Evolutionary conservation across 2,113 vertebrate species (phyloP).

Genomic region (Cromileptes altivelis): DNA sequence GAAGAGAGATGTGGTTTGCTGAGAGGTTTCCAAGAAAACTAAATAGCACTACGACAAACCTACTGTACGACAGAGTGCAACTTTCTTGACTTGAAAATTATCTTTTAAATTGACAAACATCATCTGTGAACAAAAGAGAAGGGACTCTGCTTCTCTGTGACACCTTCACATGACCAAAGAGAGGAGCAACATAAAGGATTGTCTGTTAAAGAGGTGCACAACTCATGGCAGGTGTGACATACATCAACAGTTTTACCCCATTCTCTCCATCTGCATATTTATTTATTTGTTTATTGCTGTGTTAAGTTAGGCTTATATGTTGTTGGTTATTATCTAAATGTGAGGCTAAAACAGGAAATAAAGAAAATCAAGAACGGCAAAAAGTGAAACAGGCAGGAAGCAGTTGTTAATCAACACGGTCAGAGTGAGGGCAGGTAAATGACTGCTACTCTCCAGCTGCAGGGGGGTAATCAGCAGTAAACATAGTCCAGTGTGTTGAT

Average conservation of each 20-base stretch:
- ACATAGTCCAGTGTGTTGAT: neutral
- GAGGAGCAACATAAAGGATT: neutral
- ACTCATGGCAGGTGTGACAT: neutral
- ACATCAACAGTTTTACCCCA: neutral
- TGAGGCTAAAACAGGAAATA: neutral
- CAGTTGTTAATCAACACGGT: neutral
- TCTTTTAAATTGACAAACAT: too few species aligned
- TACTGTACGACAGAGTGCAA: too few species aligned
- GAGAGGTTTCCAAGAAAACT: too few species aligned
- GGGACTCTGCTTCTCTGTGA: neutral
- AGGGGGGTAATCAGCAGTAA: neutral
- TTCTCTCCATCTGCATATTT: neutral
- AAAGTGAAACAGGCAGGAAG: neutral
- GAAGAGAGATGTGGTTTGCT: too few species aligned
- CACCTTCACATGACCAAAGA: neutral
- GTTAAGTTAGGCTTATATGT: too few species aligned
- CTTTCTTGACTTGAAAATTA: too few species aligned
- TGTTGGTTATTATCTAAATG: neutral
- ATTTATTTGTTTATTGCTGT: too few species aligned
- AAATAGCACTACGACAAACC: too few species aligned
- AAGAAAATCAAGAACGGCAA: neutral
- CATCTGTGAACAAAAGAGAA: too few species aligned
- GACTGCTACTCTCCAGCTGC: constrained; percentile 1
- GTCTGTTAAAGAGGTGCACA: neutral
- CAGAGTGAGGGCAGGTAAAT: neutral